phyloP scores from a whole-genome alignment of 1,140 invertebrate species.

The Lordiphosa stackelbergi region DNA sequence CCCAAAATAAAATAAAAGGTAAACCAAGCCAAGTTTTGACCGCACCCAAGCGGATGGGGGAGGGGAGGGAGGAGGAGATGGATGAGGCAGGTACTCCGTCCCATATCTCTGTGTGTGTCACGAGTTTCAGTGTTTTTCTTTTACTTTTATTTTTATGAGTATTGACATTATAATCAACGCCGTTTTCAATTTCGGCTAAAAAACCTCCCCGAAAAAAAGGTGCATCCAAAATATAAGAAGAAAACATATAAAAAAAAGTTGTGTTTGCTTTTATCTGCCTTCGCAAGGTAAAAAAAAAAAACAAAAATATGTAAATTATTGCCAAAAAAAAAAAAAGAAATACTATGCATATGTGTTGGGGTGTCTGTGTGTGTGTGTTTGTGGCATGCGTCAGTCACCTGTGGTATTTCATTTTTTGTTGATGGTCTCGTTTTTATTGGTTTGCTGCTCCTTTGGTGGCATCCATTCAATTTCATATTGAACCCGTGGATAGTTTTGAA shows the following conservation, averaged over 20 bases:
- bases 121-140: constrained; percentile 19
- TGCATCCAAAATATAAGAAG: constrained; percentile 37
- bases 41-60: constrained; percentile 48
- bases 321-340: constrained; percentile 21
- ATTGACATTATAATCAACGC: constrained; percentile 75
- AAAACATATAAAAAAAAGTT: constrained; percentile 48
- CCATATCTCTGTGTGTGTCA: constrained; percentile 22
- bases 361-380: constrained; percentile 24
- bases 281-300: constrained; percentile 36
- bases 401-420: constrained; percentile 56
- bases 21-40: constrained; percentile 57
- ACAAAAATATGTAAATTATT: constrained; percentile 70
- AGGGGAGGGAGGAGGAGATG: constrained; percentile 10
- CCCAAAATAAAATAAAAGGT: constrained; percentile 26
- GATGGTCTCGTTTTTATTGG: constrained; percentile 65
- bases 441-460: constrained; percentile 18
- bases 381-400: constrained; percentile 69
- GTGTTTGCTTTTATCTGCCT: constrained; percentile 58
- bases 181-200: constrained; percentile 66
- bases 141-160: constrained; percentile 41
- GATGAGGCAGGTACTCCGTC: constrained; percentile 22
- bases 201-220: constrained; percentile 36
- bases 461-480: constrained; percentile 9
- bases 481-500: constrained; percentile 42
- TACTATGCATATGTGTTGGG: constrained; percentile 4